A percentile compares a stretch with the other conserved stretches of the same genome.
Conservation (phyloP, 2,888 invertebrate genomes). For the Philereme transversata region DNA sequence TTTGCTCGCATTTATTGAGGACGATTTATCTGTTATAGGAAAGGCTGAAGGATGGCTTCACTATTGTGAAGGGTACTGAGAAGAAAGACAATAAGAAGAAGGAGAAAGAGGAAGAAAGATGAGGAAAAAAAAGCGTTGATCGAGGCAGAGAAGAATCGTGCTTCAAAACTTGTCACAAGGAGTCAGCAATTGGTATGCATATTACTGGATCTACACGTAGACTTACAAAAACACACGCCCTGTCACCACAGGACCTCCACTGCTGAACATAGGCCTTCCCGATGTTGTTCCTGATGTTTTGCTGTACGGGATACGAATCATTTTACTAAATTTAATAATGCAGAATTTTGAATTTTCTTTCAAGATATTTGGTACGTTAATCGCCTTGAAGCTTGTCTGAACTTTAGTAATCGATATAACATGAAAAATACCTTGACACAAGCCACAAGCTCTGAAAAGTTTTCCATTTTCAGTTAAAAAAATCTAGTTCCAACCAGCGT, state of each 20-base stretch:
- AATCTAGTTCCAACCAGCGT: no score
- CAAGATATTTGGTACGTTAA: slow-evolving; percentile 7
- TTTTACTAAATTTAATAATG: no score
- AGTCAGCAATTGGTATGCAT: slow-evolving; percentile 67
- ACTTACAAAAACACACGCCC: no score
- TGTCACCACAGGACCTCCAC: no score
- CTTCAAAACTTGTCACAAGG: slow-evolving; percentile 59
- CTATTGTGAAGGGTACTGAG: slow-evolving; percentile 71
- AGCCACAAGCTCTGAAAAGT: no score
- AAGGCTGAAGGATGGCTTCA: slow-evolving; percentile 75
- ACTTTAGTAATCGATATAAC: no score
- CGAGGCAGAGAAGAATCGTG: slow-evolving; percentile 65
- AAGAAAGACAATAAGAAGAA: slow-evolving; percentile 76
- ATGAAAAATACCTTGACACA: no score
- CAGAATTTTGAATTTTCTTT: no score
- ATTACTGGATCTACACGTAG: neutral
- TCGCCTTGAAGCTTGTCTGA: no score
- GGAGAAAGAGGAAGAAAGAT: slow-evolving; percentile 65
- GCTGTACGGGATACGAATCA: neutral
- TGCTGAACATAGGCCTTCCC: no score
- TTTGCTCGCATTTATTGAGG: no score
- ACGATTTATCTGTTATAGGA: slow-evolving; percentile 51
- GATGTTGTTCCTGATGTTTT: neutral
- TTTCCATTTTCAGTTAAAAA: no score
- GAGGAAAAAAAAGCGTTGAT: slow-evolving; percentile 58